Evolutionary conservation across 2,797 vertebrate genomes (phyloP), one percentile per base, ranked within the genome.

Genomic region (Podargus strigoides): DNA sequence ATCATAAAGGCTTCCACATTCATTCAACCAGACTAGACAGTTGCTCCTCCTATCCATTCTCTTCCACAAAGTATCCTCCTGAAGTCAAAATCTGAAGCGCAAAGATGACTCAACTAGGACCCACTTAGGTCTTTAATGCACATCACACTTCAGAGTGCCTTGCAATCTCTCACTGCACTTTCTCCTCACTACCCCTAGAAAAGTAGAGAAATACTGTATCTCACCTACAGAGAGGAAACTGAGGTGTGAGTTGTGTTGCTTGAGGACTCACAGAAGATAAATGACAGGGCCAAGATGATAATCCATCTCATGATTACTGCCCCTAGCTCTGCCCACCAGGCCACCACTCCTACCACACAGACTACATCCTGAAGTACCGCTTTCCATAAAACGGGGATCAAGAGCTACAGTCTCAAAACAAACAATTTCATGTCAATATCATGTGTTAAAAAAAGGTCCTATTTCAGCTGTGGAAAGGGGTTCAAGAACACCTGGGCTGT

Each of bases 331-430:
- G 67, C 62, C 34, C 46, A 67, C 27, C 39, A 59, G 58, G 50
- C 26, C 73, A 52, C 8, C 69, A 30, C 16, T 87, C 58, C 86
- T n/a, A 39, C 37, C 67, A 32, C 0, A 0, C 42, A 85, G 24
- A 15, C 41, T 12, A 23, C 58, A 56, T n/a, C 26, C 56, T 26
- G 0, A 60, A 23, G 24, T 2, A n/a, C 1, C 3, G 1, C 52
- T 15, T 69, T 36, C 62, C 75, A 42, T 14, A 44, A 73, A 63
- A 75, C 0, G 10, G 44, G 88, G n/a, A n/a, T 37, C 37, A 42
- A 67, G 28, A 60, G 36, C 52, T 78, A 60, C 34, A 63, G 23
- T 22, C 56, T 63, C 68, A 60, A 80, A 55, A 21, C 1, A 1
- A 59, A 30, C 46, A 20, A 36, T 24, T 56, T 18, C 14, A 66